These are phyloP conservation scores for Cettia cetti DNA, from an alignment of 2,113 vertebrate genomes.

Conservation along the genomic window DNA sequence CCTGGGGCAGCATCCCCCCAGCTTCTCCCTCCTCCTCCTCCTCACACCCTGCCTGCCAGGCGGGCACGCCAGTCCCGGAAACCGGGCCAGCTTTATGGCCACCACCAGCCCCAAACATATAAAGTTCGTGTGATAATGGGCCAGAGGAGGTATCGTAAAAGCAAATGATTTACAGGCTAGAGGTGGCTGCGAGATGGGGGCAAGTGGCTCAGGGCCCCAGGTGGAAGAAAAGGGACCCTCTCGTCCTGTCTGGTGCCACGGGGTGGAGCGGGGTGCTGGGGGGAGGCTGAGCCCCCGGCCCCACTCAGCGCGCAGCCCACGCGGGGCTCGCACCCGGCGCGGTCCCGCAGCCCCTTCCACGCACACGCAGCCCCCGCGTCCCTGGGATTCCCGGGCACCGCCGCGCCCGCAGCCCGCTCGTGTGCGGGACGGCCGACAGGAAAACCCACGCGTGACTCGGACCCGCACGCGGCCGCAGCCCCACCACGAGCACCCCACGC, in stretches of 20 bases:
- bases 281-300: background rate
- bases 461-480: background rate
- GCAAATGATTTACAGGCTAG: conserved; percentile 48
- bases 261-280: background rate
- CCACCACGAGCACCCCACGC: background rate
- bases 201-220: background rate
- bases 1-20: background rate
- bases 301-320: background rate
- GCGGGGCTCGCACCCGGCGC: background rate
- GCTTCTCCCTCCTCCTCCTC: background rate
- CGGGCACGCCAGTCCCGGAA: background rate
- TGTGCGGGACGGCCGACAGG: background rate
- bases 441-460: background rate
- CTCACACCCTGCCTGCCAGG: background rate
- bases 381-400: background rate
- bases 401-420: background rate
- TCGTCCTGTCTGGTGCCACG: background rate
- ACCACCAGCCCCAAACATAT: conserved; percentile 41
- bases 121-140: conserved; percentile 28
- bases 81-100: conserved; percentile 15
- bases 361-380: background rate
- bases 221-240: background rate
- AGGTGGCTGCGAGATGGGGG: background rate
- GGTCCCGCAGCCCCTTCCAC: background rate
- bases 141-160: conserved; percentile 25